A percentile compares a stretch with the other conserved stretches of the same genome.
These are phyloP conservation scores for Hystrix brachyura DNA, from an alignment of 2,113 vertebrate genomes.

Conservation along the genomic window DNA sequence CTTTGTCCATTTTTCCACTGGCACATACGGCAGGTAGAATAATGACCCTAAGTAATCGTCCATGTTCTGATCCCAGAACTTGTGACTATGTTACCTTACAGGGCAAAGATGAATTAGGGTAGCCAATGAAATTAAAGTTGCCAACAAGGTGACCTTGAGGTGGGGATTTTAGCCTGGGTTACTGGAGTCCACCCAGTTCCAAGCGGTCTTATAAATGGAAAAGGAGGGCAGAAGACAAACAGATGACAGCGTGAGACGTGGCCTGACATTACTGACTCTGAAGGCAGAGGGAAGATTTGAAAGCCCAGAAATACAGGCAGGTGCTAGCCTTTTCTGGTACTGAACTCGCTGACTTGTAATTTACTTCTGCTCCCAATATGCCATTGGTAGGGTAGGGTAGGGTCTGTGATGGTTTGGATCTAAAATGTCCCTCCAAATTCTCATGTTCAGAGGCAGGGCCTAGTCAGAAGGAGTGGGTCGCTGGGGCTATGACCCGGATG, in stretches of 20 bases:
- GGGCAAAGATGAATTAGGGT: background rate
- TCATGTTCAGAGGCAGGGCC: background rate
- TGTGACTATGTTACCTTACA: background rate
- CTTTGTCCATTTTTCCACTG: background rate
- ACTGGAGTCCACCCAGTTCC: fast-evolving
- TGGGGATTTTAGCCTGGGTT: background rate
- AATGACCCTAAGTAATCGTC: background rate
- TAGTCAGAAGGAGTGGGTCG: background rate
- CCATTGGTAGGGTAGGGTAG: no score
- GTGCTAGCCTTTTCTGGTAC: background rate
- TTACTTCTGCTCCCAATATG: background rate
- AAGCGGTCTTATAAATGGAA: background rate
- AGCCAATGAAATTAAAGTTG: background rate
- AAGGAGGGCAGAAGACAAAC: background rate
- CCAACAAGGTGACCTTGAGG: background rate
- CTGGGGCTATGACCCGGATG: background rate
- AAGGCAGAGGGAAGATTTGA: background rate
- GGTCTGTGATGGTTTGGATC: background rate
- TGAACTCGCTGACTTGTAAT: background rate
- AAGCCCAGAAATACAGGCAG: background rate
- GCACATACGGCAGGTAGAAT: background rate
- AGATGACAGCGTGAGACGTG: background rate
- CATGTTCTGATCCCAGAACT: no score
- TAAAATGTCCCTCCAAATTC: background rate
- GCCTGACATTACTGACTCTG: background rate